Evolutionary conservation across 2,797 vertebrate species (phyloP), one percentile per base, ranked within the genome.

Genomic region (Oreochromis grahami): DNA sequence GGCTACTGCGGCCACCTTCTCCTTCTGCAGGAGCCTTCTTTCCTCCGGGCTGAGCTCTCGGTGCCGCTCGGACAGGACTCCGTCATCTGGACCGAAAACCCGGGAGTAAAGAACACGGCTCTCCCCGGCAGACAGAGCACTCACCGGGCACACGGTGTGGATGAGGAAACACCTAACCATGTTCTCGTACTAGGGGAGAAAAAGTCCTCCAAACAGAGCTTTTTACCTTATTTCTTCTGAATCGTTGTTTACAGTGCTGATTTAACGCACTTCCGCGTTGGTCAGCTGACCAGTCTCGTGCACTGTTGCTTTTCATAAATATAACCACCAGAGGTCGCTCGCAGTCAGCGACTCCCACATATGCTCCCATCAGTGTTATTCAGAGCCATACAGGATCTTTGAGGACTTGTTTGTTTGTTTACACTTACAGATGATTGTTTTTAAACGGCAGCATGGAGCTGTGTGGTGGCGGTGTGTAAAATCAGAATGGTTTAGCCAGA

Each of bases 91-190:
- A 45, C 96, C 96, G 82, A 98, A 98, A 1, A 94, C 34, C 1
- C 96, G 96, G 19, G 95, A 95, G 91, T 97, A 98, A 0, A 98
- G 96, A 6, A 98, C 90, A 21, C 97, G 92, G 82, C 94, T 96
- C n/a, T 97, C 94, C 34, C 93, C 93, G 1, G 87, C 2, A 3
- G 93, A 90, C 10, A 97, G 94, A 0, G 88, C 90, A 5, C 63
- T 79, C 2, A 96, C 88, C 15, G 96, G 92, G 17, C 96, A 95
- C 76, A 97, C 91, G 1, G 97, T 97, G 92, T 98, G 96, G 81
- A 98, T 95, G 52, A 98, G 82, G 81, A 98, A 97, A 3, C 96
- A 97, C 0, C 96, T 89, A 1, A 98, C 98, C 98, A 98, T 98
- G 41, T 3, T 80, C 77, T 15, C 4, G 8, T 0, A 8, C 3